phyloP scores from a whole-genome alignment of 2,888 invertebrate genomes.

The Cephus pulcher region DNA sequence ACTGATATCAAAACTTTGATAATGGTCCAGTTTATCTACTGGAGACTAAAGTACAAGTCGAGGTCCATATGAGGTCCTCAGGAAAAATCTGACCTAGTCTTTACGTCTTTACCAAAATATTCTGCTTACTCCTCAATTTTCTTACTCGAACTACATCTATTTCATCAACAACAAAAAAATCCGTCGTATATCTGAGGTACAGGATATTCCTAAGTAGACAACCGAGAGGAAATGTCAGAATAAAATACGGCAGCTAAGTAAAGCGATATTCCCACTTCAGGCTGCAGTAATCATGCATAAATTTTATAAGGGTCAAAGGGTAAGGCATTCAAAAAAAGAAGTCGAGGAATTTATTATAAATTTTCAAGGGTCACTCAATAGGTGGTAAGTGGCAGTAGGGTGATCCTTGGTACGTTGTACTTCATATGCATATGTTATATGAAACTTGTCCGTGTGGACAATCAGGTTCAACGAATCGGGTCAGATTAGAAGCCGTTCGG shows the following conservation, averaged over 20 bases:
- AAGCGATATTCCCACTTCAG: no score
- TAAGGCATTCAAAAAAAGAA: background rate
- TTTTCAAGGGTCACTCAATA: background rate
- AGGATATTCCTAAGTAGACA: no score
- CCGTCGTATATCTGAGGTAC: no score
- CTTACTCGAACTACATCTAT: background rate
- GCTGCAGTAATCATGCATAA: no score
- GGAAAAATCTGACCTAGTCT: conserved; percentile 16
- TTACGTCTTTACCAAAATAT: background rate
- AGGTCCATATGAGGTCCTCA: conserved; percentile 7
- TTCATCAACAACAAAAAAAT: background rate
- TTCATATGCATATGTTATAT: background rate
- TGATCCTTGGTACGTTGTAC: background rate
- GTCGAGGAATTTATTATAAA: background rate
- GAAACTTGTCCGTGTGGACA: background rate
- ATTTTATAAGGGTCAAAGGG: no score
- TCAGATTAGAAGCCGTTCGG: conserved; percentile 19
- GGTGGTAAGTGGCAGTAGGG: background rate
- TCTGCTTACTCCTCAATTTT: background rate
- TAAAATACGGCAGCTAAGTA: no score
- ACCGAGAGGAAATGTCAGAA: no score
- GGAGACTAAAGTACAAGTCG: background rate
- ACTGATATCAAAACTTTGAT: background rate
- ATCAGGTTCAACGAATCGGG: background rate
- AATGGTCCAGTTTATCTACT: background rate